These are phyloP conservation scores for Azemiops feae DNA, from an alignment of 2,113 vertebrate genomes.

Conservation along the genomic window DNA sequence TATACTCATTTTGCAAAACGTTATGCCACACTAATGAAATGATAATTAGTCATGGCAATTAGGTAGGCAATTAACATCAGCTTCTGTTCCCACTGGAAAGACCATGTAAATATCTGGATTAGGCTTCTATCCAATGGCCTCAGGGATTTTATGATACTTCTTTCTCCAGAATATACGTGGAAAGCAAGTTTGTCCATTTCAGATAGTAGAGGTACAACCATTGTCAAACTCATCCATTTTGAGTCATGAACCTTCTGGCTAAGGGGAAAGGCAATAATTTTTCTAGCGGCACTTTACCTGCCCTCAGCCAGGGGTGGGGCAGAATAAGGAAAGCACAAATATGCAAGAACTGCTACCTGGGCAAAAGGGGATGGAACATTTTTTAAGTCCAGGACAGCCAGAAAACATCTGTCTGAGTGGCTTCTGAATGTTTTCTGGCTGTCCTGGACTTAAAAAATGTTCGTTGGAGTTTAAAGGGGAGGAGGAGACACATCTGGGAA, in stretches of 20 bases:
- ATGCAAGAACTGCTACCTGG: background rate
- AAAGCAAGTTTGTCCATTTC: background rate
- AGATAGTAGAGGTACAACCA: background rate
- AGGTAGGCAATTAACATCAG: constrained; percentile 8
- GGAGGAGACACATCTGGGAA: background rate
- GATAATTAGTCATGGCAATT: constrained; percentile 24
- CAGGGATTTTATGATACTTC: background rate
- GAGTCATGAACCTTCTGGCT: background rate
- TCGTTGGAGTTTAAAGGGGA: background rate
- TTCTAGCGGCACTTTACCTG: background rate
- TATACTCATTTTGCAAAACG: background rate
- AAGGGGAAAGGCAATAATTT: background rate
- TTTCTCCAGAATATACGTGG: background rate
- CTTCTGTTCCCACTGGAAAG: constrained; percentile 14
- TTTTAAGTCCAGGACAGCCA: background rate
- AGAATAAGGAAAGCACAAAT: background rate
- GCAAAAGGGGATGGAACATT: background rate
- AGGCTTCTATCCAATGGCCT: background rate
- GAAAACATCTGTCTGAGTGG: background rate
- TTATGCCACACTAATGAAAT: constrained; percentile 3
- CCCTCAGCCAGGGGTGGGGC: background rate
- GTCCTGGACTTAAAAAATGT: too few species aligned
- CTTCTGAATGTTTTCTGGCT: too few species aligned
- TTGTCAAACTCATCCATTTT: background rate
- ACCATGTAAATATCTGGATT: constrained; percentile 20